These are phyloP conservation scores for Anthonomus grandis DNA, from an alignment of 1,140 invertebrate species.

Conservation along the genomic window DNA sequence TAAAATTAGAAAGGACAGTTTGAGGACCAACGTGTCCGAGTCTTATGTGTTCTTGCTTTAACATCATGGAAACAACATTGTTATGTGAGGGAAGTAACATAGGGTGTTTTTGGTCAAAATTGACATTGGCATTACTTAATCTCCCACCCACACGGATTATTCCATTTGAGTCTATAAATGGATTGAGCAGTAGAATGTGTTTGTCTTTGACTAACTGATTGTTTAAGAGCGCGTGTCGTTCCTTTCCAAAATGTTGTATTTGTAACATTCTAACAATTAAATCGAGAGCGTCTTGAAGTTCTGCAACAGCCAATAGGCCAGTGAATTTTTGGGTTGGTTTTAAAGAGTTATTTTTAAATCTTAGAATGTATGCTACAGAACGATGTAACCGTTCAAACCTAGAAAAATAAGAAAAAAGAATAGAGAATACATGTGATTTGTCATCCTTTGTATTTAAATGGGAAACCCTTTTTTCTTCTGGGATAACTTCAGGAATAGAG, in stretches of 20 bases:
- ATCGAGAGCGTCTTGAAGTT: slow-evolving; percentile 7
- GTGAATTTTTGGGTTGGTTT: not conserved
- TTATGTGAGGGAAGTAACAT: slow-evolving; percentile 19
- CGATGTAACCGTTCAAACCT: not conserved
- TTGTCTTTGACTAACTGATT: slow-evolving; percentile 7
- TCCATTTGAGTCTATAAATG: slow-evolving; percentile 27
- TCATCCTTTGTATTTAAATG: too few species aligned
- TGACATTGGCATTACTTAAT: slow-evolving; percentile 29
- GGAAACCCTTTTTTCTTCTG: not conserved
- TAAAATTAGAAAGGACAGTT: slow-evolving; percentile 13
- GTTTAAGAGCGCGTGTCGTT: slow-evolving; percentile 1
- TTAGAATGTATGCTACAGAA: not conserved
- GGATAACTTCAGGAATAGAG: not conserved
- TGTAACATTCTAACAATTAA: not conserved
- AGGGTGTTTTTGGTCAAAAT: slow-evolving; percentile 25
- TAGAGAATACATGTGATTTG: too few species aligned
- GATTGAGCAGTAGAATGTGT: slow-evolving; percentile 1
- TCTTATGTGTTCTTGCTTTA: slow-evolving; percentile 13
- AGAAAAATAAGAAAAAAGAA: not conserved
- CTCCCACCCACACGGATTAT: slow-evolving; percentile 37
- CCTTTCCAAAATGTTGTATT: not conserved
- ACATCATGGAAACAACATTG: slow-evolving; percentile 8
- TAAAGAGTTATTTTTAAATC: slow-evolving; percentile 4
- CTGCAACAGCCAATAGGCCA: not conserved
- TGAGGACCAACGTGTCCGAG: slow-evolving; percentile 19